phyloP scores from a whole-genome alignment of 2,113 vertebrate species.

The Ammodytes marinus region DNA sequence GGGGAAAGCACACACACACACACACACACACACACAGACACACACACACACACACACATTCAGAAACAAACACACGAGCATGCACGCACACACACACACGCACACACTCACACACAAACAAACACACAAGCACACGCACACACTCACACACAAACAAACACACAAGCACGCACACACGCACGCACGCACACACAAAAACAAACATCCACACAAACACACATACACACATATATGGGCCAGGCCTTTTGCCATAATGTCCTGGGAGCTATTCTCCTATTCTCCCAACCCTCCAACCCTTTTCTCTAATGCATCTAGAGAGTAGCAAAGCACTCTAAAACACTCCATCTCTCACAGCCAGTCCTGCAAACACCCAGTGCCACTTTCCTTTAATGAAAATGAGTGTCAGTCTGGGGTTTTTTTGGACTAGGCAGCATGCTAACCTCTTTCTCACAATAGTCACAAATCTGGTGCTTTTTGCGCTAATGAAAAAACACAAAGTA shows the following conservation, averaged over 20 bases:
- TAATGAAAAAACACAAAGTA: slow-evolving; percentile 43
- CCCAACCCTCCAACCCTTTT: not conserved
- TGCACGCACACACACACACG: too few relatives aligned
- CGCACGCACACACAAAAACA: too few relatives aligned
- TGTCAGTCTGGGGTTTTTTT: slow-evolving; percentile 47
- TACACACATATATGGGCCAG: not conserved
- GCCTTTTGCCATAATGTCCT: slow-evolving; percentile 34
- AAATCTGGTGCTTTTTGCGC: slow-evolving; percentile 37
- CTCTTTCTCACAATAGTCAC: slow-evolving; percentile 68
- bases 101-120: too few relatives aligned
- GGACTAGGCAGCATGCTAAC: slow-evolving; percentile 53
- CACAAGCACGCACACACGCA: too few relatives aligned
- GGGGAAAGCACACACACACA: slow-evolving; percentile 22
- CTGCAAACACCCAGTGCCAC: slow-evolving; percentile 33
- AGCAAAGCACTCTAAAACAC: slow-evolving; percentile 46
- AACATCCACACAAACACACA: too few relatives aligned
- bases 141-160: not conserved
- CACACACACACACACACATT: too few relatives aligned
- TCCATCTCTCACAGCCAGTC: slow-evolving; percentile 42
- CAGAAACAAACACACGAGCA: too few relatives aligned
- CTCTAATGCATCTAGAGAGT: slow-evolving; percentile 46
- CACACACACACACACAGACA: too few relatives aligned
- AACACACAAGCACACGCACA: too few relatives aligned
- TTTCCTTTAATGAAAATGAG: slow-evolving; percentile 59
- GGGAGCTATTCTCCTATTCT: slow-evolving; percentile 39